These are phyloP conservation scores for Psix sp. DNA, from an alignment of 1,140 invertebrate genomes.

Conservation along the genomic window DNA sequence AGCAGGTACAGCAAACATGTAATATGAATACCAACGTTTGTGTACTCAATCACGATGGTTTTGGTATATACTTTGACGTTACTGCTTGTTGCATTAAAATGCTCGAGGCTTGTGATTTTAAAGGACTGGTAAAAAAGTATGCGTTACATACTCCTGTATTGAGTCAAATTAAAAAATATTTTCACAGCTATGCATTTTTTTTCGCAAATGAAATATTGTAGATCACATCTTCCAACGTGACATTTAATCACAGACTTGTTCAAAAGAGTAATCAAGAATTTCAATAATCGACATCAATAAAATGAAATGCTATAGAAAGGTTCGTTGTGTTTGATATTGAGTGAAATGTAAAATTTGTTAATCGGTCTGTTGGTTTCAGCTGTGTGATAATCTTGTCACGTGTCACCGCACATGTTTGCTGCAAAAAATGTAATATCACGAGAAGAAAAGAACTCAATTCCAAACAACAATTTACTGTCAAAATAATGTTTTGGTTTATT, in stretches of 20 bases:
- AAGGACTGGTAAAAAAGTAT: slow-evolving; percentile 50
- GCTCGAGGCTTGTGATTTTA: slow-evolving; percentile 59
- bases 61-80: slow-evolving; percentile 59
- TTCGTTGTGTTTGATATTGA: slow-evolving; percentile 27
- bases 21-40: slow-evolving; percentile 60
- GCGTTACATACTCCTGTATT: slow-evolving; percentile 12
- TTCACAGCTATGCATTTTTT: slow-evolving; percentile 37
- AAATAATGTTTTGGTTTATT: no score
- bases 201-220: slow-evolving; percentile 47
- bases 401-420: slow-evolving; percentile 23
- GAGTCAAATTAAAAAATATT: slow-evolving; percentile 55
- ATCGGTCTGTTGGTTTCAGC: slow-evolving; percentile 39
- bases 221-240: slow-evolving; percentile 52
- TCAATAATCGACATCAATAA: slow-evolving; percentile 53
- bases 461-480: slow-evolving; percentile 28
- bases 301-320: slow-evolving; percentile 34
- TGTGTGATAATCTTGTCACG: slow-evolving; percentile 40
- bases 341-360: slow-evolving; percentile 38
- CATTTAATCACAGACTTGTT: slow-evolving; percentile 51
- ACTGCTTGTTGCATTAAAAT: slow-evolving; percentile 56
- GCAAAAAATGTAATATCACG: slow-evolving; percentile 38
- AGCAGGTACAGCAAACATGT: slow-evolving; percentile 57
- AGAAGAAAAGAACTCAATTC: slow-evolving; percentile 15
- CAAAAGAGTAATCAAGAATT: slow-evolving; percentile 56
- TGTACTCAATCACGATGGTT: slow-evolving; percentile 59